These are phyloP conservation scores for Aquatica leii DNA, from an alignment of 2,888 invertebrate species.

Conservation along the genomic window DNA sequence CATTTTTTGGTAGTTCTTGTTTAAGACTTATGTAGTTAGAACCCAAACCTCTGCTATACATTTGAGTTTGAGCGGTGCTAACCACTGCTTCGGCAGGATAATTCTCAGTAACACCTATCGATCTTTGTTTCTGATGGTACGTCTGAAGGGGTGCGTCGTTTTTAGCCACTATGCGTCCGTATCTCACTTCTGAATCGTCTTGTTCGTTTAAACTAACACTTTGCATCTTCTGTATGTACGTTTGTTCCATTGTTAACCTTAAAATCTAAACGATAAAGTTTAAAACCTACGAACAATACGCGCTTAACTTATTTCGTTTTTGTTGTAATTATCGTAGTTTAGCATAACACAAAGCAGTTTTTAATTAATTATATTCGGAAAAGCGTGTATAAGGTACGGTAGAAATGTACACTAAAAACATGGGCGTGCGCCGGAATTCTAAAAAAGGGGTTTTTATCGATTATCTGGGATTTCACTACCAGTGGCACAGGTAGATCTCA, in stretches of 20 bases:
- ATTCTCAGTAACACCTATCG: constrained; percentile 72
- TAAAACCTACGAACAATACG: too few species aligned
- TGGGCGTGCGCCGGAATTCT: too few species aligned
- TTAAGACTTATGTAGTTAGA: constrained; percentile 82
- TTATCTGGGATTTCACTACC: too few species aligned
- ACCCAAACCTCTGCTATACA: constrained; percentile 76
- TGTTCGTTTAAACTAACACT: constrained; percentile 52
- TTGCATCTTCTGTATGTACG: constrained; percentile 55
- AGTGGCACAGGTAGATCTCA: too few species aligned
- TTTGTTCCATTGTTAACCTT: constrained; percentile 46
- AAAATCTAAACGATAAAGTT: background rate
- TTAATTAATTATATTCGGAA: too few species aligned
- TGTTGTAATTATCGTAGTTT: too few species aligned
- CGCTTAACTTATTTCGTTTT: too few species aligned
- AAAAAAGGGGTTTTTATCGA: too few species aligned
- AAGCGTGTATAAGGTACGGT: too few species aligned
- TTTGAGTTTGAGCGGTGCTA: constrained; percentile 54
- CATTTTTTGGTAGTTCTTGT: constrained; percentile 64
- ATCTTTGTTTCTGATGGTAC: constrained; percentile 62
- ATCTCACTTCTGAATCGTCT: constrained; percentile 52
- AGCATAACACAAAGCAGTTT: too few species aligned
- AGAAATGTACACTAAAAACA: too few species aligned
- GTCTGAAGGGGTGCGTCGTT: constrained; percentile 47
- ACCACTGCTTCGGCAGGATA: constrained; percentile 64
- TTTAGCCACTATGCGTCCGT: constrained; percentile 58